A percentile compares a stretch with the other conserved stretches of the same genome.
Conservation (phyloP, 2,888 invertebrate species). For the Gnatocerus cornutus region DNA sequence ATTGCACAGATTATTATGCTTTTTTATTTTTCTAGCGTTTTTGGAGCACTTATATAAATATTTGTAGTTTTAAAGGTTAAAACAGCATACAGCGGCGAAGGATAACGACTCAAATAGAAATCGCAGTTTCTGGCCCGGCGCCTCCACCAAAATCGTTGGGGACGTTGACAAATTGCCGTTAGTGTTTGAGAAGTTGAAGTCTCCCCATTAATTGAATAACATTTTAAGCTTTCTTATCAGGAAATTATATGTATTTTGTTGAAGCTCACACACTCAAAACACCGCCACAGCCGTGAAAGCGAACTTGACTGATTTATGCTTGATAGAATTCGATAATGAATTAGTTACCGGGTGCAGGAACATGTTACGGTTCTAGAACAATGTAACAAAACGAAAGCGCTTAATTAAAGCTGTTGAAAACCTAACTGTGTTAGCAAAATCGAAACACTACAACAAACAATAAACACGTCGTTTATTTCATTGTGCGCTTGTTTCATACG, state of each 20-base stretch:
- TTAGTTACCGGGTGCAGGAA: constrained; percentile 31
- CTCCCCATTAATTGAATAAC: too few relatives aligned
- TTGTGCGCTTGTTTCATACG: background rate
- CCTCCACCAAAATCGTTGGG: too few relatives aligned
- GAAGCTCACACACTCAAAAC: constrained; percentile 7
- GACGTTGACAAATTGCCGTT: too few relatives aligned
- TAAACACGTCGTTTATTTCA: constrained; percentile 11
- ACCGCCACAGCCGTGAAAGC: constrained; percentile 10
- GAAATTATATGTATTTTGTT: constrained; percentile 31
- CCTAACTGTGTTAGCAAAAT: constrained; percentile 25
- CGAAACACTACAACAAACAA: constrained; percentile 24
- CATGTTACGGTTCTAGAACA: constrained; percentile 46
- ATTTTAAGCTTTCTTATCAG: background rate
- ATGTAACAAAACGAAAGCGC: constrained; percentile 45
- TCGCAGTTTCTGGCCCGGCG: too few relatives aligned
- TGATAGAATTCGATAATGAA: constrained; percentile 43
- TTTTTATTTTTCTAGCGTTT: too few relatives aligned
- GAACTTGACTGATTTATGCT: constrained; percentile 38
- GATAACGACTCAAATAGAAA: too few relatives aligned
- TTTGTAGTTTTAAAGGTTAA: too few relatives aligned
- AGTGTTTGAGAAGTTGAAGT: too few relatives aligned
- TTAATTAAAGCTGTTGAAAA: constrained; percentile 44
- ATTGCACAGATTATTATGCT: too few relatives aligned
- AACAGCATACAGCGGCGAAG: too few relatives aligned
- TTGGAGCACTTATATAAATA: too few relatives aligned